Evolutionary conservation across 1,140 invertebrate species (phyloP), one percentile per base, ranked within the genome.

Genomic region (Aricia agestis): DNA sequence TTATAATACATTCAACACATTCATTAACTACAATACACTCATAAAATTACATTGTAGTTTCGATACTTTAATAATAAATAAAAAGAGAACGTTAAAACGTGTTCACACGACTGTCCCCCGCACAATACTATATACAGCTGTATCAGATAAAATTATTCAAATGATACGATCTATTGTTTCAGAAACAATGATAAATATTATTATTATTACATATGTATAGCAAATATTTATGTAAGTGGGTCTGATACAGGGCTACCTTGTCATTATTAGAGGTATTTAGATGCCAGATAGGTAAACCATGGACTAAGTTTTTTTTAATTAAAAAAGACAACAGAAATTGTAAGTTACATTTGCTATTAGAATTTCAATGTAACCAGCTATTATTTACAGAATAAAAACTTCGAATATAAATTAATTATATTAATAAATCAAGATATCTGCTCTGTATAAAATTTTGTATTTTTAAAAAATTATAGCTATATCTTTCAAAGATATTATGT

Each of bases 131-230:
- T 82, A 77, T 83, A 85, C 83, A 84, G 82, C 87, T 84, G 83
- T 84, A 87, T 85, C 83, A 82, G 84, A 89, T 87, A 89, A 88
- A 87, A 88, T 88, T 90, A 89, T 89, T 90, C 85, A 90, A 90
- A 90, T 90, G 86, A 90, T 90, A 90, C 83, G 83, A 87, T 90
- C 85, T 90, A 87, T 90, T 90, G 85, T 86, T 87, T 84, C 83
- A 82, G 82, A 81, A 84, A 90, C 86, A 90, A 88, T 87, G 86
- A 89, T 90, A 88, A 89, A 87, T 89, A 88, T 84, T 86, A 86
- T 84, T 86, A 86, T 86, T 84, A 86, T 82, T 87, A 83, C 83
- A 83, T 85, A 85, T 86, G 84, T 87, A 84, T 84, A 79, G 82
- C 77, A 86, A 85, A 86, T 87, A 85, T 86, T 83, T 85, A 86